Conservation (phyloP, 2,113 vertebrate species). For the Esox niger region DNA sequence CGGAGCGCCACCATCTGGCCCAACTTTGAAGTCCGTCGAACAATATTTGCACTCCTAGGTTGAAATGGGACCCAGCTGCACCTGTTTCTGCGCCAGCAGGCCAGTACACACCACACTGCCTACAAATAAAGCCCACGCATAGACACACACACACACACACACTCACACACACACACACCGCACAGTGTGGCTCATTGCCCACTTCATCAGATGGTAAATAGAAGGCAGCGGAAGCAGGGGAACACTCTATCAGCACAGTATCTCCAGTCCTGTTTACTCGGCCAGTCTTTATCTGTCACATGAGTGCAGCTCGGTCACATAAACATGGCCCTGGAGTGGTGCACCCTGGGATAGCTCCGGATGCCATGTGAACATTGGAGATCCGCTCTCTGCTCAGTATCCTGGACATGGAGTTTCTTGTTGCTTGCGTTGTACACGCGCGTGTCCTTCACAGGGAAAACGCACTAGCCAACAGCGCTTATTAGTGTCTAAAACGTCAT, state of each 20-base stretch:
- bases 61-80: background rate
- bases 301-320: slow-evolving; percentile 71
- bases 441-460: background rate
- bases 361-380: slow-evolving; percentile 30
- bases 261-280: slow-evolving; percentile 72
- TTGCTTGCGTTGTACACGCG: too few relatives aligned
- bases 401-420: too few relatives aligned
- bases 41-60: slow-evolving; percentile 15
- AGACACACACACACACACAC: slow-evolving; percentile 13
- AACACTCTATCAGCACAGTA: slow-evolving; percentile 76
- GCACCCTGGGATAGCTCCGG: slow-evolving; percentile 23
- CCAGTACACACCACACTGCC: background rate
- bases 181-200: slow-evolving; percentile 14
- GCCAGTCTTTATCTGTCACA: slow-evolving; percentile 69
- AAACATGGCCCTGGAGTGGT: slow-evolving; percentile 49
- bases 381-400: slow-evolving; percentile 3
- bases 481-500: too few relatives aligned
- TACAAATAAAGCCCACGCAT: background rate
- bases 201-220: slow-evolving; percentile 6
- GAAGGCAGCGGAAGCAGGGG: slow-evolving; percentile 68
- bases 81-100: background rate
- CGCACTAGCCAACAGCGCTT: background rate
- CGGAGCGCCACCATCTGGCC: too few relatives aligned
- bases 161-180: slow-evolving; percentile 13
- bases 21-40: slow-evolving; percentile 23